Percentiles rank a stretch among this genome's conserved stretches.
Evolutionary conservation across 1,140 invertebrate species (phyloP).

Genomic region (Rhagoletis pomonella): DNA sequence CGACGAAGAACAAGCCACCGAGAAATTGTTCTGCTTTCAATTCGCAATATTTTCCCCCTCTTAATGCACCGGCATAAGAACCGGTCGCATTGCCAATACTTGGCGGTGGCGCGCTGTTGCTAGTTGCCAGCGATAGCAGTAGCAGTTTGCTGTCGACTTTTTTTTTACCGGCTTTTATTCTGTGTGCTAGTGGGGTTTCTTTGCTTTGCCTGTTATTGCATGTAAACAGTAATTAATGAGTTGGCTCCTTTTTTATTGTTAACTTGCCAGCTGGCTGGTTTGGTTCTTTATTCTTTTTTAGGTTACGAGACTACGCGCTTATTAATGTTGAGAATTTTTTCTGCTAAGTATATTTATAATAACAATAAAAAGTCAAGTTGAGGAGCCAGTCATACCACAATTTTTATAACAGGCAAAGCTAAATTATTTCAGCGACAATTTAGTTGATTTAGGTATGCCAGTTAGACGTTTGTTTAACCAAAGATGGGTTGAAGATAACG

Average conservation of each 20-base stretch:
- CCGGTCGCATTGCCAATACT: background rate
- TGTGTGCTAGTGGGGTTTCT: background rate
- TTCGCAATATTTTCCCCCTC: background rate
- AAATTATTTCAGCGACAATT: background rate
- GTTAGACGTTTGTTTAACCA: background rate
- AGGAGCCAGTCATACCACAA: background rate
- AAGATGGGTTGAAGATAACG: background rate
- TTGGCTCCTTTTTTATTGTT: background rate
- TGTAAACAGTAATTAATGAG: slow-evolving; percentile 51
- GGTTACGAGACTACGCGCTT: slow-evolving; percentile 27
- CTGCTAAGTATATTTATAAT: background rate
- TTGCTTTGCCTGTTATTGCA: slow-evolving; percentile 21
- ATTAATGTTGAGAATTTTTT: slow-evolving; percentile 46
- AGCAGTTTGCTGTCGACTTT: slow-evolving; percentile 1
- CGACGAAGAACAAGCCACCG: background rate
- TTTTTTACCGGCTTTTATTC: background rate
- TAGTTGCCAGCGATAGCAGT: background rate
- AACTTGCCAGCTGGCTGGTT: background rate
- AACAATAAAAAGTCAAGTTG: background rate
- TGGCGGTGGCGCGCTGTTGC: background rate
- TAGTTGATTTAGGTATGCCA: background rate
- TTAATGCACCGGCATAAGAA: slow-evolving; percentile 22
- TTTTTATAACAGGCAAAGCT: background rate
- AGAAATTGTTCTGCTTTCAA: slow-evolving; percentile 47
- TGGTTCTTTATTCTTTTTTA: slow-evolving; percentile 34